Conservation (phyloP, 1,140 invertebrate species). For the Stegodyphus dumicola region DNA sequence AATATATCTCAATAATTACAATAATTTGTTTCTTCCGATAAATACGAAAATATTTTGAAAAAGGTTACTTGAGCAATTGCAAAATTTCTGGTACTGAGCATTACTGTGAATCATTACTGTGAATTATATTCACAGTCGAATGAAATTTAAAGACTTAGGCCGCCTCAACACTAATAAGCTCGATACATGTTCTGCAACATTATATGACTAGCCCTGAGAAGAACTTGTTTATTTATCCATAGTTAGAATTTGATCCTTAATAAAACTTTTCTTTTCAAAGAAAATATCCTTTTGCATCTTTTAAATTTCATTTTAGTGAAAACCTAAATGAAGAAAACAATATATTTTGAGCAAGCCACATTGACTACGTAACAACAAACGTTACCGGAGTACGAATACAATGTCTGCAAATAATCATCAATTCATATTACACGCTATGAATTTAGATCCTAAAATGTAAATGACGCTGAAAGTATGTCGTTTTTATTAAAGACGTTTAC, state of each 20-base stretch:
- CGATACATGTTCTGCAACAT: not conserved
- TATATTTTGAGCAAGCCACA: not conserved
- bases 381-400: too few species aligned
- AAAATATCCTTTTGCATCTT: not conserved
- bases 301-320: not conserved
- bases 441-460: too few species aligned
- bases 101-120: not conserved
- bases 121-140: not conserved
- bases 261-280: not conserved
- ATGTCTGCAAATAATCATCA: too few species aligned
- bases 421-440: too few species aligned
- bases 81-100: not conserved
- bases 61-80: not conserved
- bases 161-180: not conserved
- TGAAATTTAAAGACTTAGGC: not conserved
- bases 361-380: too few species aligned
- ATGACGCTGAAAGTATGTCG: too few species aligned
- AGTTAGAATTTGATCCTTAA: not conserved
- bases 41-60: not conserved
- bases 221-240: constrained; percentile 42
- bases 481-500: too few species aligned
- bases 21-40: not conserved
- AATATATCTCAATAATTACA: not conserved
- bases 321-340: not conserved
- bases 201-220: constrained; percentile 33